A percentile compares a stretch with the other conserved stretches of the same genome.
Evolutionary conservation across 2,888 invertebrate genomes (phyloP).

Genomic region (Tiliacea citrago): DNA sequence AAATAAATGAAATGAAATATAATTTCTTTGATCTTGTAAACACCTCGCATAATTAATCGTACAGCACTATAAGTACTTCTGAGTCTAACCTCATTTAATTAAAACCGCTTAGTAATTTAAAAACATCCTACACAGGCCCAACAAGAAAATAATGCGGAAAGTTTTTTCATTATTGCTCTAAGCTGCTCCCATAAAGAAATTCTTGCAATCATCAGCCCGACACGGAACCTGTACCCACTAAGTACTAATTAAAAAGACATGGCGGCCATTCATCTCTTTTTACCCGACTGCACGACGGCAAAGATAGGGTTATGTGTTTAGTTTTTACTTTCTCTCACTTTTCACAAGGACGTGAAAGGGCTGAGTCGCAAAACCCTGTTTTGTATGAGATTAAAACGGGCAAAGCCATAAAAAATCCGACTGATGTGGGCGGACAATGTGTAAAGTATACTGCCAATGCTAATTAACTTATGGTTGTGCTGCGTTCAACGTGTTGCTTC

Average conservation of each 20-base stretch:
- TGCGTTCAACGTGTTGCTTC: conserved; percentile 39
- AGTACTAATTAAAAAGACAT: conserved; percentile 73
- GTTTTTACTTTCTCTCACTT: conserved; percentile 31
- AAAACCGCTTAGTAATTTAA: conserved; percentile 28
- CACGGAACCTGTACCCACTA: conserved; percentile 59
- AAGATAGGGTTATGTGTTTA: not conserved
- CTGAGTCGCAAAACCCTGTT: conserved; percentile 43
- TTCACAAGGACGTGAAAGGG: conserved; percentile 34
- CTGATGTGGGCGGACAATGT: conserved; percentile 32
- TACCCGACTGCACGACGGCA: not conserved
- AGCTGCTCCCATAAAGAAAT: conserved; percentile 67
- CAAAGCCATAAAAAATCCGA: conserved; percentile 49
- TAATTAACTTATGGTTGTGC: conserved; percentile 48
- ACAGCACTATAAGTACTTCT: not conserved
- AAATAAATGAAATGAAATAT: too few relatives aligned
- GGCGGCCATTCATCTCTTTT: conserved; percentile 56
- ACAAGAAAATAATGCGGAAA: conserved; percentile 57
- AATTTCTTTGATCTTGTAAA: too few relatives aligned
- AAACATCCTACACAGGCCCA: conserved; percentile 16
- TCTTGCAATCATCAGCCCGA: conserved; percentile 60
- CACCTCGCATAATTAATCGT: not conserved
- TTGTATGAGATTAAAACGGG: conserved; percentile 42
- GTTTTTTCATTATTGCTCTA: conserved; percentile 68
- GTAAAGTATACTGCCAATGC: conserved; percentile 34
- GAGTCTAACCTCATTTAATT: conserved; percentile 38